phyloP scores from a whole-genome alignment of 1,140 invertebrate species.

The Archegozetes longisetosus region DNA sequence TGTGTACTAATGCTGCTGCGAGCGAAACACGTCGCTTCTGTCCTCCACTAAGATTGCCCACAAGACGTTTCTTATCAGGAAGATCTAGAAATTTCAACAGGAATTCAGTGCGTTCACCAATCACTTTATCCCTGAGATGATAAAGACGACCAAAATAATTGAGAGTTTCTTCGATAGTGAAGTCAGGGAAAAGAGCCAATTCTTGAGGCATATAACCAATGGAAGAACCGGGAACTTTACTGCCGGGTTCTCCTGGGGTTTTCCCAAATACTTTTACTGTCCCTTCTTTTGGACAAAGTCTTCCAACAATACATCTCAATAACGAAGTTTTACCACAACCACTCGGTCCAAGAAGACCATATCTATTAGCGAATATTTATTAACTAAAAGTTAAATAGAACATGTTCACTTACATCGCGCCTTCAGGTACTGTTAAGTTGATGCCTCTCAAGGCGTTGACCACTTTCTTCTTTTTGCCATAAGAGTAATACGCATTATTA shows the following conservation, averaged over 20 bases:
- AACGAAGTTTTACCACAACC: conserved; percentile 34
- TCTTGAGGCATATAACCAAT: conserved; percentile 35
- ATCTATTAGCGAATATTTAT: conserved; percentile 35
- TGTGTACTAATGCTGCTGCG: conserved; percentile 56
- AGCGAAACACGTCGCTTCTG: conserved; percentile 82
- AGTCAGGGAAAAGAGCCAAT: conserved; percentile 28
- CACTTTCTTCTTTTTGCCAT: conserved; percentile 6
- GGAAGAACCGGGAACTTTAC: conserved; percentile 29
- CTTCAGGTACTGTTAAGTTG: neutral
- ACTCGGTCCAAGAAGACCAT: conserved; percentile 46
- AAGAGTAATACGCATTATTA: neutral
- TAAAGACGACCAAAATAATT: conserved; percentile 27
- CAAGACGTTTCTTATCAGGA: conserved; percentile 34
- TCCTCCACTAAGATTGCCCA: conserved; percentile 50
- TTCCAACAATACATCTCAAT: conserved; percentile 29
- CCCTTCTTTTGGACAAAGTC: conserved; percentile 26
- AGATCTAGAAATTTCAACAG: conserved; percentile 73
- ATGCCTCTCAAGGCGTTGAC: neutral
- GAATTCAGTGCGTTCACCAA: conserved; percentile 54
- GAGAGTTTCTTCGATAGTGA: conserved; percentile 30
- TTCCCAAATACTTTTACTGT: conserved; percentile 27
- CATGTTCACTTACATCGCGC: neutral
- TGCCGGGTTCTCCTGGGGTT: conserved; percentile 25
- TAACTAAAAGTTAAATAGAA: neutral
- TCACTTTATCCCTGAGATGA: conserved; percentile 44